Evolutionary conservation across 2,888 invertebrate genomes (phyloP), one percentile per base, ranked within the genome.

Genomic region (Mechanitis mazaeus): DNA sequence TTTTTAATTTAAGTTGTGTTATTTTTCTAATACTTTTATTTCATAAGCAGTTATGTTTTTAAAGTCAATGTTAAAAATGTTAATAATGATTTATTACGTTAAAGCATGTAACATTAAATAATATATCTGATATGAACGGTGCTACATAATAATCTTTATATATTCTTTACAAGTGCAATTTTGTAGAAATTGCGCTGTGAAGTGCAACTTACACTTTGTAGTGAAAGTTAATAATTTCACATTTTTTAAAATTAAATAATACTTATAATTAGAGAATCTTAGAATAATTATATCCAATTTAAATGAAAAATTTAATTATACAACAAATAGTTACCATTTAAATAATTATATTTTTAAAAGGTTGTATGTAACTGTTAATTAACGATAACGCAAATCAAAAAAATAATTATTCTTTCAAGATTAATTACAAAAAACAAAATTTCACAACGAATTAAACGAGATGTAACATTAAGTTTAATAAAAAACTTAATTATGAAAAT

Each of bases 221-320:
- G 63, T 61, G 68, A 69, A 69, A 69, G 66, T 65, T 53, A 63
- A 68, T 66, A 59, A 70, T 65, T 71, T 67, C 63, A 64, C 61
- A 55, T 64, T 50, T 55, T 58, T 62, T 45, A 47, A 64, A 65
- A 66, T 68, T 57, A 65, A 58, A 57, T 58, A 54, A 20, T 45
- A 60, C 61, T 55, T 58, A 45, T 57, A 58, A 58, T 35, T 58
- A 11, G 28, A 11, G 57, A 31, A 3, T 9, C 35, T 20, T 31
- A 9, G 6, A 31, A 50, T 31, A 31, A 50, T 47, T 47, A 28
- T 28, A 47, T 20, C 6, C 12, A 20, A n/a, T 28, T 47, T 1
- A 11, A 20, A 47, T 7, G 0, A 47, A 47, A 20, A 20, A 20
- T 20, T 20, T 20, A 20, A 20, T 20, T 12, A 47, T 47, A 35